phyloP scores from a whole-genome alignment of 2,888 invertebrate species.

The Ramazzottius varieornatus region DNA sequence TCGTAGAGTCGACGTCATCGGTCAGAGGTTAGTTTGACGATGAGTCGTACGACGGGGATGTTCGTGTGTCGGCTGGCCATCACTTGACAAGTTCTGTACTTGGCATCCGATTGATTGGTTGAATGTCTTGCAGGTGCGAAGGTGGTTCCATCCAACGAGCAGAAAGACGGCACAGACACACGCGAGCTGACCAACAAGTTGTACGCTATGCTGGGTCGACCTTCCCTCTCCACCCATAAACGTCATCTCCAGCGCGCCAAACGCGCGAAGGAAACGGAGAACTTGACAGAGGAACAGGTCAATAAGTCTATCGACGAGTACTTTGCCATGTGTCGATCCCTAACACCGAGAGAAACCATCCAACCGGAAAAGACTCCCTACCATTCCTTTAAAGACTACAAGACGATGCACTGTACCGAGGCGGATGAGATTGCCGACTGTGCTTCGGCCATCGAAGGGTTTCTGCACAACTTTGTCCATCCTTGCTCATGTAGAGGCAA shows the following conservation, averaged over 20 bases:
- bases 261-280: background rate
- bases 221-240: background rate
- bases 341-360: too few relatives aligned
- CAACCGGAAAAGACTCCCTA: too few relatives aligned
- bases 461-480: background rate
- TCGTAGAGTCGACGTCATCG: too few relatives aligned
- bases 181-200: background rate
- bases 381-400: too few relatives aligned
- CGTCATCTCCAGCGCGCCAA: background rate
- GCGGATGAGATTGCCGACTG: background rate
- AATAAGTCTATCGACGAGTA: background rate
- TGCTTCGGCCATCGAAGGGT: background rate
- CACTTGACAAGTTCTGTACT: too few relatives aligned
- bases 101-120: too few relatives aligned
- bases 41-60: too few relatives aligned
- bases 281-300: background rate
- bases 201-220: background rate
- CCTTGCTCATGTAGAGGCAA: background rate
- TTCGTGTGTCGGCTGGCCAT: too few relatives aligned
- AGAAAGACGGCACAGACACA: background rate
- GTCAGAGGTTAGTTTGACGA: too few relatives aligned
- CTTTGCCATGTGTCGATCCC: background rate
- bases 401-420: background rate
- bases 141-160: background rate
- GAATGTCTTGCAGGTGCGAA: too few relatives aligned